A percentile compares a stretch with the other conserved stretches of the same genome.
Conservation (phyloP, 2,113 vertebrate genomes). For the Ptilorrhoa leucosticta region DNA sequence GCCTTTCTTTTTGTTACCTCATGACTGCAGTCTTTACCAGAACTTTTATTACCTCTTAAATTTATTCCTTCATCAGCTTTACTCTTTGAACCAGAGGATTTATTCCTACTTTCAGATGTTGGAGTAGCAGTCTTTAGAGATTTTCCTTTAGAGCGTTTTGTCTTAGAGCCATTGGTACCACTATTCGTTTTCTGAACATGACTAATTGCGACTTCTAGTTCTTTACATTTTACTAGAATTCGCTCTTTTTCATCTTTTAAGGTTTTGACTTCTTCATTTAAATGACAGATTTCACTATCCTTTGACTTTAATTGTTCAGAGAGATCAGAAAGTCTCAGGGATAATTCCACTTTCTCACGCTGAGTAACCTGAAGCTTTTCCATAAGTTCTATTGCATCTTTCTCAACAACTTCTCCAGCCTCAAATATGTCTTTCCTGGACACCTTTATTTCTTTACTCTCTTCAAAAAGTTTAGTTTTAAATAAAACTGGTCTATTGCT, state of each 20-base stretch:
- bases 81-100: slow-evolving; percentile 1
- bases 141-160: slow-evolving; percentile 3
- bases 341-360: slow-evolving; percentile 81
- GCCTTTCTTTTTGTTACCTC: slow-evolving; percentile 56
- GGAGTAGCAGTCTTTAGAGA: background rate
- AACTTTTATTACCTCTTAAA: slow-evolving; percentile 46
- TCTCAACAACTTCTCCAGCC: slow-evolving; percentile 74
- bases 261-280: slow-evolving; percentile 76
- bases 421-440: slow-evolving; percentile 37
- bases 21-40: slow-evolving; percentile 50
- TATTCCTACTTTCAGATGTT: background rate
- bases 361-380: slow-evolving; percentile 86
- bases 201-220: slow-evolving; percentile 56
- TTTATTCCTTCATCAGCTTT: slow-evolving; percentile 60
- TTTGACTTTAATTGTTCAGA: slow-evolving; percentile 77
- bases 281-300: slow-evolving; percentile 68
- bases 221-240: slow-evolving; percentile 67
- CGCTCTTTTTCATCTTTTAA: slow-evolving; percentile 71
- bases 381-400: slow-evolving; percentile 86
- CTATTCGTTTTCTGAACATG: background rate
- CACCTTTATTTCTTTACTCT: background rate
- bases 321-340: slow-evolving; percentile 74
- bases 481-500: slow-evolving; percentile 1
- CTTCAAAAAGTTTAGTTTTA: slow-evolving; percentile 22
- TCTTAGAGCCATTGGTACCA: background rate